Evolutionary conservation across 2,888 invertebrate species (phyloP).

Genomic region (Netelia fuscicornis): DNA sequence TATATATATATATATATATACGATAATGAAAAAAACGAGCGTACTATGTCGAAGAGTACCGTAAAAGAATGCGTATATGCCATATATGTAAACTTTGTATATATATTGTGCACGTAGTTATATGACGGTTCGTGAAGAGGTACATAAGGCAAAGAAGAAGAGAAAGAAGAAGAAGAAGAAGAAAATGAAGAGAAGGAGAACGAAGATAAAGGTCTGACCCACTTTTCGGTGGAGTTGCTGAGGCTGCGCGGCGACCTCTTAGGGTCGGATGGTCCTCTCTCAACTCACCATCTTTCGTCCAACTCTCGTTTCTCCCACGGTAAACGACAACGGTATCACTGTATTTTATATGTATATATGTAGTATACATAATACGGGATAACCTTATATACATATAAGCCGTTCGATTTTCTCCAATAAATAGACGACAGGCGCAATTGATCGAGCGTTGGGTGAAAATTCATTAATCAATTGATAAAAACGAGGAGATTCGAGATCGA

Average conservation of each 20-base stretch:
- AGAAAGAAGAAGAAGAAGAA: constrained; percentile 33
- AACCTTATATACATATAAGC: background rate
- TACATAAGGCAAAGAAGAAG: constrained; percentile 36
- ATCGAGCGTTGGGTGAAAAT: constrained; percentile 15
- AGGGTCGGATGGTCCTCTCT: constrained; percentile 59
- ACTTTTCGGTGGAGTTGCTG: constrained; percentile 51
- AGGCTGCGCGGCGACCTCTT: constrained; percentile 60
- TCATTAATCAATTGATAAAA: background rate
- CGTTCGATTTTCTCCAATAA: background rate
- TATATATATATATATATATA: constrained; percentile 19
- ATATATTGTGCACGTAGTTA: constrained; percentile 4
- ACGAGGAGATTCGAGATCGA: background rate
- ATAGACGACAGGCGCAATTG: background rate
- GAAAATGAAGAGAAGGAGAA: constrained; percentile 33
- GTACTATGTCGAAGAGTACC: constrained; percentile 47
- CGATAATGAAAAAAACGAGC: constrained; percentile 37
- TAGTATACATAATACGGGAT: constrained; percentile 14
- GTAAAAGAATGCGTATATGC: constrained; percentile 59
- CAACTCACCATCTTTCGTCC: constrained; percentile 36
- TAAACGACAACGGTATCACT: constrained; percentile 41
- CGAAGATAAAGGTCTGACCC: constrained; percentile 64
- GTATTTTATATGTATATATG: background rate
- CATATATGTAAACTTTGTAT: constrained; percentile 10
- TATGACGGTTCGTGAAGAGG: constrained; percentile 4
- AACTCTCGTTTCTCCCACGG: constrained; percentile 55